Conservation (phyloP, 2,113 vertebrate genomes). For the Albula goreensis region DNA sequence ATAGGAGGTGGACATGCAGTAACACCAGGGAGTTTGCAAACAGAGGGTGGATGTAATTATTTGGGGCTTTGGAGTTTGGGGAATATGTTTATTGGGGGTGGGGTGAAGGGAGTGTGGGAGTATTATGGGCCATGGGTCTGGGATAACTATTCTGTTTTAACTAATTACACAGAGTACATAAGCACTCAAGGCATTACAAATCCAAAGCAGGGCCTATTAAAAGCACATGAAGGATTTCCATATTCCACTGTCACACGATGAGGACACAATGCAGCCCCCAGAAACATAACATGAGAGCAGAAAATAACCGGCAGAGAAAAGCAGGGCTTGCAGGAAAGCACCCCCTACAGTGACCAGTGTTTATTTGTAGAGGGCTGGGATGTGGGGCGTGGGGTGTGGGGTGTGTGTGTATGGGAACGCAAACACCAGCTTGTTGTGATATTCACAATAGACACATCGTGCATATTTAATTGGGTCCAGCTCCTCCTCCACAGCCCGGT, state of each 20-base stretch:
- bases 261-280: slow-evolving; percentile 32
- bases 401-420: slow-evolving; percentile 40
- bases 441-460: slow-evolving; percentile 48
- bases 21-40: not conserved
- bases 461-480: slow-evolving; percentile 45
- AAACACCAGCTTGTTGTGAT: slow-evolving; percentile 34
- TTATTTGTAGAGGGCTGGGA: slow-evolving; percentile 54
- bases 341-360: slow-evolving; percentile 49
- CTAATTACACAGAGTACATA: slow-evolving; percentile 63
- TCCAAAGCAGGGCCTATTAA: slow-evolving; percentile 65
- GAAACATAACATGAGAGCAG: slow-evolving; percentile 34
- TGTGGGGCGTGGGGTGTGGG: not conserved
- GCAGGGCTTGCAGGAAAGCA: slow-evolving; percentile 42
- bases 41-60: not conserved
- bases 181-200: slow-evolving; percentile 52
- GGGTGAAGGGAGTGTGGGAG: slow-evolving; percentile 54
- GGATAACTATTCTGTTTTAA: slow-evolving; percentile 70
- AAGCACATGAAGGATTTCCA: slow-evolving; percentile 69
- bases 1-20: not conserved
- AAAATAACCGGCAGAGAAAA: slow-evolving; percentile 53
- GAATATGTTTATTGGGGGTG: slow-evolving; percentile 61
- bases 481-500: slow-evolving; percentile 32
- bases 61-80: slow-evolving; percentile 34
- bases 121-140: slow-evolving; percentile 70
- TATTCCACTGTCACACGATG: slow-evolving; percentile 66